Evolutionary conservation across 2,888 invertebrate species (phyloP).

Genomic region (Pardosa pseudoannulata): DNA sequence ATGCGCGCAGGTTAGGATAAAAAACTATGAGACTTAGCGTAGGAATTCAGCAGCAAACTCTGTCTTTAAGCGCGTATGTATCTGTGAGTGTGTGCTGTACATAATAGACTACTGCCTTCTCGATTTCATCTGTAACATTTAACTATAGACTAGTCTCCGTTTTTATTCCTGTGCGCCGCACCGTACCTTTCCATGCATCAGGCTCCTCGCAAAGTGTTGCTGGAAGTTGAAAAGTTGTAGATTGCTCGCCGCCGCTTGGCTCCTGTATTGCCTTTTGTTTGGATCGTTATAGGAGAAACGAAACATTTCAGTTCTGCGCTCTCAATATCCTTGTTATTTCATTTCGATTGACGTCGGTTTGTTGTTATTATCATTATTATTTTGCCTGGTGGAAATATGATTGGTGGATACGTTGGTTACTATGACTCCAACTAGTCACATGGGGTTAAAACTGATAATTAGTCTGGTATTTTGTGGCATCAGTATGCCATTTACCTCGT

Average conservation of each 20-base stretch:
- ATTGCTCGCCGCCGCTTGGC: constrained; percentile 38
- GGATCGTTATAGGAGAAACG: background rate
- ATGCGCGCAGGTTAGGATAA: background rate
- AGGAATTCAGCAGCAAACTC: constrained; percentile 60
- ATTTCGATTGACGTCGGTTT: background rate
- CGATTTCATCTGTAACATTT: constrained; percentile 41
- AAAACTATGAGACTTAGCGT: constrained; percentile 24
- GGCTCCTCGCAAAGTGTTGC: constrained; percentile 41
- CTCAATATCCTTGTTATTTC: background rate
- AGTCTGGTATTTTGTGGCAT: too few relatives aligned
- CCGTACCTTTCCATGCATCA: constrained; percentile 64
- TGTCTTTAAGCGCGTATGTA: constrained; percentile 40
- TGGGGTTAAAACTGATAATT: too few relatives aligned
- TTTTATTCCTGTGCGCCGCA: constrained; percentile 51
- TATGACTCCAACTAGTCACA: too few relatives aligned
- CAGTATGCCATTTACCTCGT: too few relatives aligned
- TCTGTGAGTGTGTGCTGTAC: constrained; percentile 38
- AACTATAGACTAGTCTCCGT: constrained; percentile 44
- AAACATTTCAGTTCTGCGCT: background rate
- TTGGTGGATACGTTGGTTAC: constrained; percentile 12
- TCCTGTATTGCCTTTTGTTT: constrained; percentile 17
- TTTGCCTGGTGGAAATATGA: background rate
- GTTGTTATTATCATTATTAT: too few relatives aligned
- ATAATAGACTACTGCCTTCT: constrained; percentile 48
- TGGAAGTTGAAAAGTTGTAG: constrained; percentile 28